phyloP scores from a whole-genome alignment of 1,140 invertebrate genomes.

The Brevipalpus yothersi region DNA sequence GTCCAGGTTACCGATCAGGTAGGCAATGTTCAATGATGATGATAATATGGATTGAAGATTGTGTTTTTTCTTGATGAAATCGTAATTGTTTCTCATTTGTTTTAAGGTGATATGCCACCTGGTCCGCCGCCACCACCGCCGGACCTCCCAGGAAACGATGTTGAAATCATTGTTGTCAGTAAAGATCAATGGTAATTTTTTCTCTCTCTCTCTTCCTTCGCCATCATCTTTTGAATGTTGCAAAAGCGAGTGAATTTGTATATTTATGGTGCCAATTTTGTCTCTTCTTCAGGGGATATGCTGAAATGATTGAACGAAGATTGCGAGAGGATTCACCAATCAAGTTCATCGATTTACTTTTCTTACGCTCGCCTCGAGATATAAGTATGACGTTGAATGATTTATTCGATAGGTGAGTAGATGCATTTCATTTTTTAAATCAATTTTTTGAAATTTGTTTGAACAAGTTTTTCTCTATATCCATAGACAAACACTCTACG shows the following conservation, averaged over 20 bases:
- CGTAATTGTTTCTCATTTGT: neutral
- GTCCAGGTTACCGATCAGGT: neutral
- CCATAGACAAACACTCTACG: slow-evolving; percentile 4
- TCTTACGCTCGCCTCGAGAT: neutral
- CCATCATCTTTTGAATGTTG: too few species aligned
- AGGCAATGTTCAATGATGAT: too few species aligned
- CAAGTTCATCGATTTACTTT: slow-evolving; percentile 3
- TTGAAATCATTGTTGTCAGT: slow-evolving; percentile 4
- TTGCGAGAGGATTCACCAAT: neutral
- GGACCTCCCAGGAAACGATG: slow-evolving; percentile 1
- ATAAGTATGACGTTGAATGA: slow-evolving; percentile 4
- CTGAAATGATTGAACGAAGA: slow-evolving; percentile 5
- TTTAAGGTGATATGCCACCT: neutral
- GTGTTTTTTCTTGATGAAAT: neutral
- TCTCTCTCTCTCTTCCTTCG: neutral
- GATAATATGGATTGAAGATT: neutral
- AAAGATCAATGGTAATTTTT: slow-evolving; percentile 3
- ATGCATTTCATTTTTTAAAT: neutral
- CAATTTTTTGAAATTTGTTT: neutral
- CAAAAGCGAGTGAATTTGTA: too few species aligned
- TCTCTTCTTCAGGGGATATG: neutral
- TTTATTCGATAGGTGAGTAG: slow-evolving; percentile 1
- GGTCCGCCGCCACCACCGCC: neutral
- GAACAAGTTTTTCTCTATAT: neutral
- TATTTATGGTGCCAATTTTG: neutral